Base-by-base conservation (phyloP, 2,797 vertebrate species). In the Babyrousa celebensis region DNA sequence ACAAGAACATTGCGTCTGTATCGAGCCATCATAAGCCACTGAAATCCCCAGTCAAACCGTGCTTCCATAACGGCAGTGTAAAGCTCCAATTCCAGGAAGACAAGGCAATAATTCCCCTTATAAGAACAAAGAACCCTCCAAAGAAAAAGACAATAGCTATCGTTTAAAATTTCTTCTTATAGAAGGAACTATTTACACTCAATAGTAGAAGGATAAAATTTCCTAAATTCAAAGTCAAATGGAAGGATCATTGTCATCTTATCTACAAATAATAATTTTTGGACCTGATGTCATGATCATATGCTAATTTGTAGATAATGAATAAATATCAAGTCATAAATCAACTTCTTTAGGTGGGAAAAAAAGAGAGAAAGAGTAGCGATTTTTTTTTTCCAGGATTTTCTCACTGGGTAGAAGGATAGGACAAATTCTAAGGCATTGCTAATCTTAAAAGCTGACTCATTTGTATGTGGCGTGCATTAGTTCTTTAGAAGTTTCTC, bases 181-280 rank as follows among this genome's bases (percentile, higher is more conserved):
- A 65, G 56, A 56, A 82, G 7, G 65, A 94, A 85, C 40, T 63
- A 32, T 58, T 93, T 78, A 89, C 3, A 43, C 56, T 48, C 58
- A 29, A 36, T 15, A 56, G 15, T 0, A 91, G 70, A 63, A 36
- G 27, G 12, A 58, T 72, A 82, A 56, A 70, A 25, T 72, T 80
- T 77, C 12, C 74, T 36, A 88, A 70, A 68, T 74, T 62, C 68
- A n/a, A 80, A 78, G 5, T 71, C 71, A 93, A 72, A 83, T 62
- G 20, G 23, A 91, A 91, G 32, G 18, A 77, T 58, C 63, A 11
- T 4, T 75, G 16, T 74, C 54, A 29, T 54, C 32, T 60, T 58
- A 54, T 48, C 65, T 65, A 54, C 29, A 85, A 70, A 58, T 32
- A 77, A 75, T 70, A 23, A 12, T 78, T 85, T 80, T 32, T 92